Conservation (phyloP, 2,888 invertebrate genomes). For the Saturnia pavonia region DNA sequence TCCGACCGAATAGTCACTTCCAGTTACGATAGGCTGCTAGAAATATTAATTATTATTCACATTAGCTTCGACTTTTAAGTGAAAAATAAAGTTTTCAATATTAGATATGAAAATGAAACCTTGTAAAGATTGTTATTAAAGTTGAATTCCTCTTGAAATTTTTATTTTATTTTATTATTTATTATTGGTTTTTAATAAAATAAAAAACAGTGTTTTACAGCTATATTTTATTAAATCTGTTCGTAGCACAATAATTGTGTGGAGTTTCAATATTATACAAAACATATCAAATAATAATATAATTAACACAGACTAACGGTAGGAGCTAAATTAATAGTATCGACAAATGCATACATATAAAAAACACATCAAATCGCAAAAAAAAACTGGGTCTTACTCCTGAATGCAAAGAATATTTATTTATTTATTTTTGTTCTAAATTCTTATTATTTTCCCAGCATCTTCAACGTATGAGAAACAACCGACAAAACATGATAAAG, state of each 20-base stretch:
- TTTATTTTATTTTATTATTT: neutral
- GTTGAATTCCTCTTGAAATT: too few relatives aligned
- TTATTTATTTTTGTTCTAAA: too few relatives aligned
- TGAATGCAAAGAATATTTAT: neutral
- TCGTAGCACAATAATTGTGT: conserved; percentile 71
- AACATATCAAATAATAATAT: conserved; percentile 66
- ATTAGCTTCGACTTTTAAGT: too few relatives aligned
- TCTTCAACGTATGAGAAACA: too few relatives aligned
- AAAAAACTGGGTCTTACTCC: neutral
- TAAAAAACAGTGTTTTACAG: conserved; percentile 51
- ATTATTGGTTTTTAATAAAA: neutral
- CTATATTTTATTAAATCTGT: conserved; percentile 75
- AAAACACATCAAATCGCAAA: conserved; percentile 16
- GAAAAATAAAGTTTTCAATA: too few relatives aligned
- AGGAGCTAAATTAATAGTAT: conserved; percentile 50
- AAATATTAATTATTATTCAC: too few relatives aligned
- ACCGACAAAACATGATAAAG: too few relatives aligned
- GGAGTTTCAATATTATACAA: conserved; percentile 73
- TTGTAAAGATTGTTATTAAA: too few relatives aligned
- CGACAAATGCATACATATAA: conserved; percentile 56
- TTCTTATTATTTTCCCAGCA: too few relatives aligned
- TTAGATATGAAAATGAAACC: too few relatives aligned
- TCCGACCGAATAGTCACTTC: too few relatives aligned
- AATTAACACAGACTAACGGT: conserved; percentile 67
- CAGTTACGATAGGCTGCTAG: too few relatives aligned